A percentile compares a stretch with the other conserved stretches of the same genome.
phyloP scores from a whole-genome alignment of 2,797 vertebrate genomes.

The Spea hammondii region DNA sequence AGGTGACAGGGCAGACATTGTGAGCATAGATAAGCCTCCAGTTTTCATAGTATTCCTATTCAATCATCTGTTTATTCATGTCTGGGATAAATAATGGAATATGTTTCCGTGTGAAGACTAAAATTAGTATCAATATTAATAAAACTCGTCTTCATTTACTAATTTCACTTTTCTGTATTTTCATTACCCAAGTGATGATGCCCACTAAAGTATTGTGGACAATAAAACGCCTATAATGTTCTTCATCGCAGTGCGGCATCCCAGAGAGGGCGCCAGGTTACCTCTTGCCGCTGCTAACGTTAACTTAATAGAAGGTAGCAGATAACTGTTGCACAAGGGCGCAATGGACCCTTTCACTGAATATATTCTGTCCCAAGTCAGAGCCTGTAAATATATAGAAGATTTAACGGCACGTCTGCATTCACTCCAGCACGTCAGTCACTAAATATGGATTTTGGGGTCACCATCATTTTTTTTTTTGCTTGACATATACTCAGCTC shows the following conservation, averaged over 20 bases:
- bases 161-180: slow-evolving; percentile 12
- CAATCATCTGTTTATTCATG: slow-evolving; percentile 1
- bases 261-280: not conserved
- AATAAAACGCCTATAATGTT: not conserved
- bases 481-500: too few relatives aligned
- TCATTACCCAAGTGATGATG: slow-evolving; percentile 1
- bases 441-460: too few relatives aligned
- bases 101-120: not conserved
- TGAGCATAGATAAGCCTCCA: slow-evolving; percentile 16
- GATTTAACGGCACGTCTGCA: too few relatives aligned
- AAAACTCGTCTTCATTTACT: not conserved
- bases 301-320: not conserved
- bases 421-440: too few relatives aligned
- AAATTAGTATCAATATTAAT: not conserved
- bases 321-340: not conserved
- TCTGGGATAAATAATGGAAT: not conserved
- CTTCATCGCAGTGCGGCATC: not conserved
- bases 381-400: too few relatives aligned
- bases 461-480: too few relatives aligned
- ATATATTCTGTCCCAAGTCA: not conserved
- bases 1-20: slow-evolving; percentile 41
- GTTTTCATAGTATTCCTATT: not conserved
- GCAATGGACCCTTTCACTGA: not conserved
- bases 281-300: not conserved
- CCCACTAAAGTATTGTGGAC: not conserved